Evolutionary conservation across 2,888 invertebrate genomes (phyloP).

Genomic region (Limnephilus rhombicus): DNA sequence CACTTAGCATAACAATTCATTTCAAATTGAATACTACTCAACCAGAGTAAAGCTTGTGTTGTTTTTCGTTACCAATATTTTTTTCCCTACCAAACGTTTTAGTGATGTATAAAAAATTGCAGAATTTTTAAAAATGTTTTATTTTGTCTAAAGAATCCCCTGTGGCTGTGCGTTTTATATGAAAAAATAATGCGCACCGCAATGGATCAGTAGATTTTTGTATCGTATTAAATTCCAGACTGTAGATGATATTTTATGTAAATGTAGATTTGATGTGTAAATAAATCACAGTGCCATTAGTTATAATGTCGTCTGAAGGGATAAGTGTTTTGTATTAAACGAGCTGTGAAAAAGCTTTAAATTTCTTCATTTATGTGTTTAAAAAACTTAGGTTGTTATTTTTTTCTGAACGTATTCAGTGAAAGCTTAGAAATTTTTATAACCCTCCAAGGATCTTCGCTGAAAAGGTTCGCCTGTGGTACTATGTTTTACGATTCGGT

Average conservation of each 20-base stretch:
- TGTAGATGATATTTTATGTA: constrained; percentile 22
- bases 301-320: not conserved
- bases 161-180: not conserved
- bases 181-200: not conserved
- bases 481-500: constrained; percentile 43
- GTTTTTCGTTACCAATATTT: constrained; percentile 21
- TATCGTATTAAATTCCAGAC: constrained; percentile 14
- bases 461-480: not conserved
- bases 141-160: constrained; percentile 31
- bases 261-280: not conserved
- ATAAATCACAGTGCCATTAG: not conserved
- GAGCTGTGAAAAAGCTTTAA: not conserved
- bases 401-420: not conserved
- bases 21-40: constrained; percentile 54
- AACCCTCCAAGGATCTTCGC: not conserved
- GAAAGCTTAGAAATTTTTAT: not conserved
- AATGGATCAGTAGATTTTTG: not conserved
- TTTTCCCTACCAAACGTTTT: constrained; percentile 6
- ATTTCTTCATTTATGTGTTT: not conserved
- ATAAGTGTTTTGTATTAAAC: not conserved
- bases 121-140: constrained; percentile 23
- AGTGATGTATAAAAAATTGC: not conserved
- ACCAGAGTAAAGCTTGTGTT: constrained; percentile 15
- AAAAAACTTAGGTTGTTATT: not conserved
- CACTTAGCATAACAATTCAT: constrained; percentile 25